phyloP scores from a whole-genome alignment of 2,797 vertebrate genomes.

The Danio kyathit region DNA sequence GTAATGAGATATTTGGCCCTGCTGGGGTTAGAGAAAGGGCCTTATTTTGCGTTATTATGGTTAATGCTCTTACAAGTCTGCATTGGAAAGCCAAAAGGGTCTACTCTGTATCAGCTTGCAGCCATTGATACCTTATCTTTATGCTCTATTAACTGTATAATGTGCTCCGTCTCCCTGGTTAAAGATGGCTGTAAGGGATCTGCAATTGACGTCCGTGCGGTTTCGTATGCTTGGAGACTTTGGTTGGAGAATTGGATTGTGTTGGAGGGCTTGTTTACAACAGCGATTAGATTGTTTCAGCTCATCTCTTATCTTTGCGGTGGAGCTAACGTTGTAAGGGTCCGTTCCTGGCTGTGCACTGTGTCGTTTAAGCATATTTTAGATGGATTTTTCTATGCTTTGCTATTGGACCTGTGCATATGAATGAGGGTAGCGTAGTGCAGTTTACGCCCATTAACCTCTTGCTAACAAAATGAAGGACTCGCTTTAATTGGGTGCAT shows the following conservation, averaged over 20 bases:
- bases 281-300: conserved; percentile 46
- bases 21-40: conserved; percentile 51
- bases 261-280: conserved; percentile 45
- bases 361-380: conserved; percentile 18
- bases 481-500: conserved; percentile 31
- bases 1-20: conserved; percentile 60
- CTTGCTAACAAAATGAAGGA: conserved; percentile 20
- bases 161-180: conserved; percentile 45
- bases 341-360: neutral
- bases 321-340: conserved; percentile 30
- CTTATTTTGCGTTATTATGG: conserved; percentile 55
- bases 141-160: conserved; percentile 50
- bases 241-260: conserved; percentile 48
- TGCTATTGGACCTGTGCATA: conserved; percentile 6
- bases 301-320: conserved; percentile 45
- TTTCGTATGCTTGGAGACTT: conserved; percentile 34
- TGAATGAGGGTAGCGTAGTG: neutral
- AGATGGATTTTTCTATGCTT: neutral
- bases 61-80: conserved; percentile 45
- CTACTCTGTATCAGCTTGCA: conserved; percentile 49
- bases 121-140: conserved; percentile 44
- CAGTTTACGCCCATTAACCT: conserved; percentile 18
- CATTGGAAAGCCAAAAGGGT: conserved; percentile 47
- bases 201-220: conserved; percentile 38
- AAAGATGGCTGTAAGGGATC: conserved; percentile 44